Percentiles rank a stretch among this genome's conserved stretches.
Evolutionary conservation across 2,888 invertebrate genomes (phyloP).

Genomic region (Nyleta sp.): DNA sequence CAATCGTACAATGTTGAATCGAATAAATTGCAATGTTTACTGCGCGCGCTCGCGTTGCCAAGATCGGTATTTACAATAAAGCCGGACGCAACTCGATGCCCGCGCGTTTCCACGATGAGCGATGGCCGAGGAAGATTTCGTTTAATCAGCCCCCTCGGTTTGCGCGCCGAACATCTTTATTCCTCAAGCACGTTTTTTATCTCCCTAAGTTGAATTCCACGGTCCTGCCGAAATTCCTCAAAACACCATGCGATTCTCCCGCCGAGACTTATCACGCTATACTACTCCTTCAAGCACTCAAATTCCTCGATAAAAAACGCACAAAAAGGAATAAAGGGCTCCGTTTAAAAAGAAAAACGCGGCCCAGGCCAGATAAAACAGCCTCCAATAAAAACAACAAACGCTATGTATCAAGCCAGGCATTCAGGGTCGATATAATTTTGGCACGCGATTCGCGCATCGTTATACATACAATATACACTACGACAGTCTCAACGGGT

Average conservation of each 20-base stretch:
- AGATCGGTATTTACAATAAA: too few species aligned
- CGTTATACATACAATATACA: slow-evolving; percentile 63
- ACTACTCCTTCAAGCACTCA: slow-evolving; percentile 51
- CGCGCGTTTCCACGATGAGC: too few species aligned
- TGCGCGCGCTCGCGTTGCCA: too few species aligned
- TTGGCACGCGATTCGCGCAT: slow-evolving; percentile 77
- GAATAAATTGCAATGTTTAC: too few species aligned
- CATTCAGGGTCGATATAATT: slow-evolving; percentile 78
- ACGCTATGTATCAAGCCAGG: slow-evolving; percentile 71
- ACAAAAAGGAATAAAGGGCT: slow-evolving; percentile 43
- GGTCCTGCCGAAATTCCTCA: slow-evolving; percentile 62
- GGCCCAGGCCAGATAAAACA: slow-evolving; percentile 61
- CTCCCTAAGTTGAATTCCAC: slow-evolving; percentile 47
- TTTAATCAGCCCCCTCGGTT: slow-evolving; percentile 11
- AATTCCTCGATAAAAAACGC: slow-evolving; percentile 49
- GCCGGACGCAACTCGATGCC: too few species aligned
- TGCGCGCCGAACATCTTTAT: slow-evolving; percentile 51
- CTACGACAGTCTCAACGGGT: slow-evolving; percentile 44
- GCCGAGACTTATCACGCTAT: slow-evolving; percentile 52
- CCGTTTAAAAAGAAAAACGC: slow-evolving; percentile 49
- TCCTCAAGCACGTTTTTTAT: slow-evolving; percentile 49
- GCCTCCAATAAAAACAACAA: slow-evolving; percentile 71
- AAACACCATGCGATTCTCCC: slow-evolving; percentile 54
- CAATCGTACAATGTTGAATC: neutral
- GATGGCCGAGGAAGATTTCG: too few species aligned